A percentile compares a stretch with the other conserved stretches of the same genome.
phyloP scores from a whole-genome alignment of 1,140 invertebrate species.

The Spodoptera frugiperda region DNA sequence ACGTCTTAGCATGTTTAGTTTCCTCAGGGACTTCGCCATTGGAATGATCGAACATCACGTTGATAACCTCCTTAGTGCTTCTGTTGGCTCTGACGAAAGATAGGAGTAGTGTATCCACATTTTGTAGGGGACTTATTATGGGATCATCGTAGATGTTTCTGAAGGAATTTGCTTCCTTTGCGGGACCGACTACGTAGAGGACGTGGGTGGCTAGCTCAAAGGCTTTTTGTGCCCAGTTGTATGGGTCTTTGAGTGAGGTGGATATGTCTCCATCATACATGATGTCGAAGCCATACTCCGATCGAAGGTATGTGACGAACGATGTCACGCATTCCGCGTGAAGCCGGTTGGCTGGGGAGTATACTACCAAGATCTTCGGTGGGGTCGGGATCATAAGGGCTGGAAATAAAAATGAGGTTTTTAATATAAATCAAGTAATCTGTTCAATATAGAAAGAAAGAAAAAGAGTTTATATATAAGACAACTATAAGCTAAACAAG shows the following conservation, averaged over 20 bases:
- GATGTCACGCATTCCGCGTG: slow-evolving; percentile 77
- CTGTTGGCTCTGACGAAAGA: slow-evolving; percentile 62
- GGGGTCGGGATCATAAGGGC: slow-evolving; percentile 70
- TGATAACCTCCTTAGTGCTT: slow-evolving; percentile 68
- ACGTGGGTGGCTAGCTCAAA: slow-evolving; percentile 69
- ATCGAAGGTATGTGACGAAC: slow-evolving; percentile 70
- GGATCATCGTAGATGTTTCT: slow-evolving; percentile 80
- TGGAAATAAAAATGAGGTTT: slow-evolving; percentile 46
- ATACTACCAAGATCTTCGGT: slow-evolving; percentile 75
- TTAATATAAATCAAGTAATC: background rate
- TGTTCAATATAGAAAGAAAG: no score
- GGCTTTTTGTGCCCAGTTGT: slow-evolving; percentile 74
- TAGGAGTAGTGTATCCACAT: slow-evolving; percentile 67
- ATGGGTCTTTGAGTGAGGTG: slow-evolving; percentile 70
- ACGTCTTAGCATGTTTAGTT: slow-evolving; percentile 63
- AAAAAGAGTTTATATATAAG: no score
- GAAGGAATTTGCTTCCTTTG: slow-evolving; percentile 68
- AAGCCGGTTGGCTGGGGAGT: slow-evolving; percentile 70
- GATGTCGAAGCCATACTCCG: slow-evolving; percentile 74
- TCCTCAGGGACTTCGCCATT: slow-evolving; percentile 69
- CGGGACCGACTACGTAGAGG: slow-evolving; percentile 74
- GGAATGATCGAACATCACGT: slow-evolving; percentile 78
- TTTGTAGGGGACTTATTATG: slow-evolving; percentile 68
- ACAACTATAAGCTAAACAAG: no score
- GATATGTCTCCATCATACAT: slow-evolving; percentile 78